Conservation (phyloP, 2,113 vertebrate species). For the Hypanus sabinus region DNA sequence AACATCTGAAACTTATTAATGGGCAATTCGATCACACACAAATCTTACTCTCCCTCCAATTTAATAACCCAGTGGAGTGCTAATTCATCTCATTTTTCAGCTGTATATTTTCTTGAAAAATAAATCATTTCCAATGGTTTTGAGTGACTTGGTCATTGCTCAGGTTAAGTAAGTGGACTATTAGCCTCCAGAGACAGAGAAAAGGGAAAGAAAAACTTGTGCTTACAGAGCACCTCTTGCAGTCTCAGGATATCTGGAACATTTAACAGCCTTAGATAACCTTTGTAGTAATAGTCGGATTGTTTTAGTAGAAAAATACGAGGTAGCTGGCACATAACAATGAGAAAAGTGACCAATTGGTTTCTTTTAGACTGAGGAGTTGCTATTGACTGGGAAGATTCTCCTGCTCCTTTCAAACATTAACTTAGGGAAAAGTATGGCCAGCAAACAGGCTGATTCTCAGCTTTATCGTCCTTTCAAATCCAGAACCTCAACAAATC, state of each 20-base stretch:
- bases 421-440: neutral
- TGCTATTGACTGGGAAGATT: neutral
- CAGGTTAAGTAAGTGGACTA: neutral
- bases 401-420: neutral
- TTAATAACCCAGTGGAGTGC: constrained; percentile 5
- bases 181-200: neutral
- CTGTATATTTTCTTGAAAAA: constrained; percentile 14
- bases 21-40: neutral
- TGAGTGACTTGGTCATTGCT: neutral
- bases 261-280: neutral
- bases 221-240: neutral
- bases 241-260: neutral
- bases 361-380: neutral
- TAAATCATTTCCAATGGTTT: neutral
- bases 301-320: neutral
- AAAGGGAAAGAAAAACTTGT: neutral
- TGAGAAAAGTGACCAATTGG: neutral
- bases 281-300: neutral
- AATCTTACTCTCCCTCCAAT: neutral
- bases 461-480: neutral
- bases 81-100: neutral
- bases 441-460: neutral
- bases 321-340: neutral
- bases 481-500: neutral
- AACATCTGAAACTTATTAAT: constrained; percentile 19